phyloP scores from a whole-genome alignment of 23 tunicate species.

The Halocynthia roretzi region DNA sequence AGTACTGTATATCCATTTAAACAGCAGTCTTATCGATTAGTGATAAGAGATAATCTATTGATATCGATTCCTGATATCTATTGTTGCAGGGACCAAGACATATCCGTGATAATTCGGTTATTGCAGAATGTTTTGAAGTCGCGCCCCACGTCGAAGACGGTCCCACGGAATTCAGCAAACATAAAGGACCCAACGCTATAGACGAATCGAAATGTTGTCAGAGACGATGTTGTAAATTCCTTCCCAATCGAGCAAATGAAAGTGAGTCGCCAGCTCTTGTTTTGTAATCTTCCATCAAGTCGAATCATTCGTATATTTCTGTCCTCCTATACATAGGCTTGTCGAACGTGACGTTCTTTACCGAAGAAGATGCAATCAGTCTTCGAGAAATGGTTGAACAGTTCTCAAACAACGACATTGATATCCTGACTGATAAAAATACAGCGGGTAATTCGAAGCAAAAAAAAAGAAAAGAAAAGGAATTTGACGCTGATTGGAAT shows the following conservation, averaged over 20 bases:
- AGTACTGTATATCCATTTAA: neutral
- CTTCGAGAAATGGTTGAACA: slow-evolving; percentile 63
- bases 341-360: slow-evolving; percentile 59
- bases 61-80: neutral
- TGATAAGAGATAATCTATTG: neutral
- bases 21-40: neutral
- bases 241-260: slow-evolving; percentile 17
- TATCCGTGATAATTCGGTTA: slow-evolving; percentile 61
- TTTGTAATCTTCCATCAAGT: neutral
- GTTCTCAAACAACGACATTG: slow-evolving; percentile 7
- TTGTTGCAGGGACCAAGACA: slow-evolving; percentile 33
- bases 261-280: slow-evolving; percentile 12
- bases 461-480: too few relatives aligned
- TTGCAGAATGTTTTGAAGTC: slow-evolving; percentile 78
- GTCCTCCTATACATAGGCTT: slow-evolving; percentile 18
- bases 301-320: neutral
- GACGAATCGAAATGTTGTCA: slow-evolving; percentile 38
- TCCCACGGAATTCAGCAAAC: neutral
- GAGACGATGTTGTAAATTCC: slow-evolving; percentile 27
- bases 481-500: too few relatives aligned
- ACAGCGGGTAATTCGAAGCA: too few relatives aligned
- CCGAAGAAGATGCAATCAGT: slow-evolving; percentile 76
- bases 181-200: slow-evolving; percentile 1
- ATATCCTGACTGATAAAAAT: neutral
- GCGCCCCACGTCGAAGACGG: slow-evolving; percentile 3